Evolutionary conservation across 2,888 invertebrate genomes (phyloP), one percentile per base, ranked within the genome.

Genomic region (Tromatobia lineatoria): DNA sequence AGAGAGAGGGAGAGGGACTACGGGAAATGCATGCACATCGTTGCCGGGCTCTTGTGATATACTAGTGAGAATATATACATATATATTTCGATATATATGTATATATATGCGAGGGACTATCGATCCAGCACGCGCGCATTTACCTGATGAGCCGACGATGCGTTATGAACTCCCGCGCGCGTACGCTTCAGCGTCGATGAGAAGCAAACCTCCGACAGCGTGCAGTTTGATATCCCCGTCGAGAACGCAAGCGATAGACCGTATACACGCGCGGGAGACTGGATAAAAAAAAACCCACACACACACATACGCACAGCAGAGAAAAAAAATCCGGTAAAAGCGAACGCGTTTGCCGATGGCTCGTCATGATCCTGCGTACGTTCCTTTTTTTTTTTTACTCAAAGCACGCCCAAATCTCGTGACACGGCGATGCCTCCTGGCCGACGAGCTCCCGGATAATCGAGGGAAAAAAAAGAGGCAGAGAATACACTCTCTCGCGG

Each of bases 81-180:
- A 73, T 66, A 34, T 71, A 34, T 34, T 54, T 57, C 52, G 34
- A 64, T 45, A 73, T 66, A 34, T 71, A 23, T 42, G 13, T 45
- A 45, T 42, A 45, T 59, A 61, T 74, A 61, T 47, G 29, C 61
- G 34, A 70, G 29, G 47, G 50, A 61, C 73, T 90, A 91, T 91
- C 90, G 90, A 91, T 90, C 90, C 76, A 74, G 71, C 61, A 64
- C 34, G 75, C 59, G 89, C 87, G 82, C 91, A 90, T 91, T 91
- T 89, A 89, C 91, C 88, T 90, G 91, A 92, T 91, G 91, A 91
- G 90, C 90, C 89, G 89, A 74, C 89, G 89, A 88, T 91, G 89
- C 91, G 91, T 91, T 92, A 91, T 91, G 89, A 91, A 91, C 89
- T 80, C 84, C 76, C 74, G 38, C 75, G 66, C 66, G 61, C 59